A percentile compares a stretch with the other conserved stretches of the same genome.
Conservation (phyloP, 2,797 vertebrate species). For the Syngnathus acus region DNA sequence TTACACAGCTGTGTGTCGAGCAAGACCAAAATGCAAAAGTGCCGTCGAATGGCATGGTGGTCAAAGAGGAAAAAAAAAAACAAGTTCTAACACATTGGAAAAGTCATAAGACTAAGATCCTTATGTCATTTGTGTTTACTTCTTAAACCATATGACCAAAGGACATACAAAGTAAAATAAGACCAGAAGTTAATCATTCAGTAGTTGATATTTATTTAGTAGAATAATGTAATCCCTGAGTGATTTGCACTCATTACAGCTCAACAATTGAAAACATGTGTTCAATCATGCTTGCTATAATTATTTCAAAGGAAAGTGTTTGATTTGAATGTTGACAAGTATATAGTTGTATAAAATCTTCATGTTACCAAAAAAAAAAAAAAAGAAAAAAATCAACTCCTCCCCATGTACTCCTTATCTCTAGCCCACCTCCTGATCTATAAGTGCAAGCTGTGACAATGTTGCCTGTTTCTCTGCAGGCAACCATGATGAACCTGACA, state of each 20-base stretch:
- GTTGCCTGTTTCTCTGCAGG: neutral
- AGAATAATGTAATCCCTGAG: neutral
- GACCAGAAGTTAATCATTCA: neutral
- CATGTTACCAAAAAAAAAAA: neutral
- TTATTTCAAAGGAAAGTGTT: neutral
- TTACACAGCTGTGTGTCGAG: slow-evolving; percentile 42
- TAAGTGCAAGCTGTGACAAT: slow-evolving; percentile 24
- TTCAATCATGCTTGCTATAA: neutral
- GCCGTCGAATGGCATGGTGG: too few species aligned
- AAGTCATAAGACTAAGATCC: neutral
- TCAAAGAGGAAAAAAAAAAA: neutral
- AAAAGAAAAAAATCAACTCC: neutral
- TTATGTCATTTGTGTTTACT: neutral
- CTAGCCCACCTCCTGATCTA: neutral
- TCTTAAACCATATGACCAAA: neutral
- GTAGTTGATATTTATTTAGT: neutral
- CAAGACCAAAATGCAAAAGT: neutral
- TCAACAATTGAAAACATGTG: neutral
- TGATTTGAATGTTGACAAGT: neutral
- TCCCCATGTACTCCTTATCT: slow-evolving; percentile 18
- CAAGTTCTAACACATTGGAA: neutral
- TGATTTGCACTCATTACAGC: neutral
- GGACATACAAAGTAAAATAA: neutral
- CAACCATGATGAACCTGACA: slow-evolving; percentile 47
- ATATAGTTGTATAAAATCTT: neutral